Evolutionary conservation across 2,888 invertebrate genomes (phyloP), one percentile per base, ranked within the genome.

Genomic region (Andricus quercusramuli): DNA sequence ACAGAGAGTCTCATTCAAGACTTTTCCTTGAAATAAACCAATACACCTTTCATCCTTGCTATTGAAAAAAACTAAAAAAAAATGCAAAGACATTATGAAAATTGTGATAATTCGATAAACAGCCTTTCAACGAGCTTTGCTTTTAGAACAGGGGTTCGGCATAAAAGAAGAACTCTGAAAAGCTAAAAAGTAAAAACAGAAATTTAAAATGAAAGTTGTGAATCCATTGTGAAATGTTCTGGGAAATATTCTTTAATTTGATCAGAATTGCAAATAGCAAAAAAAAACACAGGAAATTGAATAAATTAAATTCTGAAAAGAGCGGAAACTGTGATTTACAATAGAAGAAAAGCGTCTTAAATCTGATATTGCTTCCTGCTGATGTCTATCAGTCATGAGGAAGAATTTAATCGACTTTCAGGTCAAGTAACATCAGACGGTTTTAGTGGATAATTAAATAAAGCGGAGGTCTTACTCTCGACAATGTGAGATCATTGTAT

Each of bases 391-490:
- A 74, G 56, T 56, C 56, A 74, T n/a, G 74, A 74, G 29, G 56
- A 74, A 74, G 56, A 56, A 74, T 51, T 74, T 56, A 74, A 74
- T 74, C 56, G 74, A 74, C 56, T 74, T 37, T 74, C 32, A 74
- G 74, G 74, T 74, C 74, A 74, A 74, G 56, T 74, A 74, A 74
- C 56, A 56, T 56, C 74, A n/a, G 56, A 56, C 74, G 74, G 56
- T 56, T 74, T 56, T 74, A 74, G 74, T 56, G 74, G 56, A 74
- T 74, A 74, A 74, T 74, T 56, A 74, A 74, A 74, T 74, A 51
- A 74, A 74, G 74, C 74, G 51, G 74, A 74, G 74, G 13, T 74
- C 74, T 74, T 74, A 56, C 74, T 37, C 74, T 56, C 74, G 32
- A 56, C 74, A 56, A 74, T 74, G 74, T 32, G 20, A 20, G 74